Evolutionary conservation across 2,113 vertebrate species (phyloP).

Genomic region (Dunckerocampus dactyliophorus): DNA sequence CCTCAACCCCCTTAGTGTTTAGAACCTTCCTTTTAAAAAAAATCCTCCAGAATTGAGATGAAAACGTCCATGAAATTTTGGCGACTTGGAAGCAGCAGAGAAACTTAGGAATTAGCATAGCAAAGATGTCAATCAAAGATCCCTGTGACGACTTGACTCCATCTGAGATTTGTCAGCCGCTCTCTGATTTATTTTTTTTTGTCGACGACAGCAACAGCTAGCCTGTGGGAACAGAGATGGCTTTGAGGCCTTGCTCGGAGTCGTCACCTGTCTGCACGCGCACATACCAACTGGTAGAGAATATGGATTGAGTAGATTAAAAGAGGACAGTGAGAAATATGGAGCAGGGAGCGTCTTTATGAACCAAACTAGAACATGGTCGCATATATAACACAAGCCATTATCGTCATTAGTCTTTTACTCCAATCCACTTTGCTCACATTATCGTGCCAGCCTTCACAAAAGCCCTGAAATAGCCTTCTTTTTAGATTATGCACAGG

Average conservation of each 20-base stretch:
- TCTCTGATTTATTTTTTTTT: slow-evolving; percentile 23
- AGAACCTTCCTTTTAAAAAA: not conserved
- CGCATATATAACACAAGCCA: slow-evolving; percentile 58
- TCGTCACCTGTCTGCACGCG: slow-evolving; percentile 34
- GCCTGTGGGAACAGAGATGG: slow-evolving; percentile 21
- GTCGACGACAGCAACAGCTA: slow-evolving; percentile 19
- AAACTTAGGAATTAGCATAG: slow-evolving; percentile 12
- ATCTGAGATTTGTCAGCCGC: slow-evolving; percentile 35
- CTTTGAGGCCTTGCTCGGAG: slow-evolving; percentile 7
- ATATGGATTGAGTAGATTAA: slow-evolving; percentile 23
- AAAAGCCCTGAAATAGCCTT: slow-evolving; percentile 58
- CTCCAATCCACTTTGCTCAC: slow-evolving; percentile 46
- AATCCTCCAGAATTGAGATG: not conserved
- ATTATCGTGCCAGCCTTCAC: slow-evolving; percentile 44
- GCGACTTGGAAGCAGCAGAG: slow-evolving; percentile 12
- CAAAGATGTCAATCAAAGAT: slow-evolving; percentile 36
- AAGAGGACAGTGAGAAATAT: slow-evolving; percentile 21
- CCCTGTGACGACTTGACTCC: slow-evolving; percentile 14
- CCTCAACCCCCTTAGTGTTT: not conserved
- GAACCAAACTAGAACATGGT: slow-evolving; percentile 52
- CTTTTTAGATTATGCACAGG: slow-evolving; percentile 63
- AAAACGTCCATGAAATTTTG: not conserved
- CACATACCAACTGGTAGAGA: slow-evolving; percentile 16
- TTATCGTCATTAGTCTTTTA: slow-evolving; percentile 58
- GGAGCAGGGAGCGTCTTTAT: slow-evolving; percentile 26